Conservation (phyloP, 2,888 invertebrate species). For the Pardosa pseudoannulata region DNA sequence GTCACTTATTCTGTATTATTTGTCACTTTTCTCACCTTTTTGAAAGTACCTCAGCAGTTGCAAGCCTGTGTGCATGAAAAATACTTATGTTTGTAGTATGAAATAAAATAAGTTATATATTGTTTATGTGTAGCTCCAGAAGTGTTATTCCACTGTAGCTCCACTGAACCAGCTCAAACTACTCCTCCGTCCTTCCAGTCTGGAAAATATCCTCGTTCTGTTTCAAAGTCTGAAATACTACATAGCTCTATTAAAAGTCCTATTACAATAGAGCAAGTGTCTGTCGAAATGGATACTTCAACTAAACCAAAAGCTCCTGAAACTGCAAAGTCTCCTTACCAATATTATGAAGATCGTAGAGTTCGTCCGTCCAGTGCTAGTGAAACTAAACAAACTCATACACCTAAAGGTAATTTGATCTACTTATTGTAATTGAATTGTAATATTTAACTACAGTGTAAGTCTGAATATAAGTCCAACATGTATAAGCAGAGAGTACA, state of each 20-base stretch:
- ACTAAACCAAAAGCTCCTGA: slow-evolving; percentile 30
- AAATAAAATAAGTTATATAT: too few species aligned
- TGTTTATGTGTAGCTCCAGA: slow-evolving; percentile 62
- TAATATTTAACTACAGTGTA: too few species aligned
- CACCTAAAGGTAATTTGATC: slow-evolving; percentile 65
- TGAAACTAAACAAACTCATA: slow-evolving; percentile 58
- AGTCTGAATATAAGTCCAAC: too few species aligned
- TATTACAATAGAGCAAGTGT: slow-evolving; percentile 69
- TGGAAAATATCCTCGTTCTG: slow-evolving; percentile 58
- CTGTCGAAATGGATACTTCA: slow-evolving; percentile 27
- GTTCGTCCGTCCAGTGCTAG: slow-evolving; percentile 63
- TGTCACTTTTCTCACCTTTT: too few species aligned
- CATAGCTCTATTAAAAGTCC: slow-evolving; percentile 70
- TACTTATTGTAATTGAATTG: too few species aligned
- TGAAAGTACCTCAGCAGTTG: too few species aligned
- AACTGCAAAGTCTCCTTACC: slow-evolving; percentile 50
- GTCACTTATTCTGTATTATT: too few species aligned
- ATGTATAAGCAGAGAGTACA: too few species aligned
- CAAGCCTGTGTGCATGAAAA: too few species aligned
- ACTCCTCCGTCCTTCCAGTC: slow-evolving; percentile 66
- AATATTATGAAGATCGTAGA: slow-evolving; percentile 69
- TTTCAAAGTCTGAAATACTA: slow-evolving; percentile 60
- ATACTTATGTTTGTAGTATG: too few species aligned
- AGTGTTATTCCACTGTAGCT: slow-evolving; percentile 53
- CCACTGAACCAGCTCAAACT: slow-evolving; percentile 39